Conservation (phyloP, 2,888 invertebrate genomes). For the Drosophila histrio region DNA sequence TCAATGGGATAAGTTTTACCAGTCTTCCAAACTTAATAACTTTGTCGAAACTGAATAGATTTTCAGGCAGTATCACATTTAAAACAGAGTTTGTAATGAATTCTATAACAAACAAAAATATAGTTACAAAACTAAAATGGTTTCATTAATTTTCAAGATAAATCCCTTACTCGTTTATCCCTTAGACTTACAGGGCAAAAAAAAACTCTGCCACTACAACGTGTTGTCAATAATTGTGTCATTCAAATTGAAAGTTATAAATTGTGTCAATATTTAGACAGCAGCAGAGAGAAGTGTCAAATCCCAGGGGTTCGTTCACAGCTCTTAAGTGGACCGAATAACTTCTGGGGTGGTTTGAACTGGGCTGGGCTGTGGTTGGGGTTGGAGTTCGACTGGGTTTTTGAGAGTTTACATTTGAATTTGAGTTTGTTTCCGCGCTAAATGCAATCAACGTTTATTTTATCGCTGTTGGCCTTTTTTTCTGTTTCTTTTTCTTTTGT, state of each 20-base stretch:
- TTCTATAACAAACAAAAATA: no score
- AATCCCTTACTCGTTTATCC: background rate
- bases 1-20: no score
- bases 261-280: constrained; percentile 78
- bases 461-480: constrained; percentile 31
- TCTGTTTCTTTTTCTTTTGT: constrained; percentile 19
- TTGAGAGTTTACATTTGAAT: no score
- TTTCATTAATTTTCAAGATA: background rate
- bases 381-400: background rate
- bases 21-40: no score
- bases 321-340: constrained; percentile 50
- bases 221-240: constrained; percentile 62
- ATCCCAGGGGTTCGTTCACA: constrained; percentile 59
- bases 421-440: constrained; percentile 25
- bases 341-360: constrained; percentile 26
- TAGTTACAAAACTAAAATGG: no score
- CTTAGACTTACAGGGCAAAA: background rate
- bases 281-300: constrained; percentile 34
- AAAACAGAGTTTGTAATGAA: no score
- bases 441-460: constrained; percentile 74
- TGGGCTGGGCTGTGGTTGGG: background rate
- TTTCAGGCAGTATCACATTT: no score
- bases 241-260: constrained; percentile 73
- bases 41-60: no score
- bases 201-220: constrained; percentile 15